Base-by-base conservation (phyloP, 2,113 vertebrate species). In the Periophthalmodon schlosseri region DNA sequence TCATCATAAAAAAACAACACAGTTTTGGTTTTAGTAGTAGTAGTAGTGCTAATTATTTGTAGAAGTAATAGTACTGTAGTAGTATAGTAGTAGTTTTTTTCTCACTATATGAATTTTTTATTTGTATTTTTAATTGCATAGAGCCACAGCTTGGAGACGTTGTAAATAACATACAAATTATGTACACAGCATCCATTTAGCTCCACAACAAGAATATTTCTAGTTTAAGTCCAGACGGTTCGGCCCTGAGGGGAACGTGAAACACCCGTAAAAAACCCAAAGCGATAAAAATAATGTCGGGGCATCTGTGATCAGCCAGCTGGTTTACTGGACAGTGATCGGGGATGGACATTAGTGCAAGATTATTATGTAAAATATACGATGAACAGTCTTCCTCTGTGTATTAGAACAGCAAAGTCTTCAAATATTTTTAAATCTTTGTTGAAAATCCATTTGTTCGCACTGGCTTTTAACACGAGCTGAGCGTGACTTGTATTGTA, bases 281-380 rank as follows among this genome's bases (percentile, higher is more conserved):
- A 60, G 78, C 44, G 69, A 84, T 83, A 82, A 83, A 87, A 78
- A 88, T 91, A 84, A 89, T 75, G 73, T 81, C 82, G 68, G 71
- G 64, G 84, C 87, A 93, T 89, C 89, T 91, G 88, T 78, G 79
- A 86, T 77, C 82, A 68, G 69, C 73, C 86, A 86, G 84, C 85
- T 84, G 84, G 71, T 68, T 46, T 68, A 68, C 58, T 57, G 15
- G 2, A 34, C 36, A 18, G 33, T 63, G 16, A 10, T 46, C 11
- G 46, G 65, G 1, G 39, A 14, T 15, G 3, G 12, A 46, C 36
- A 57, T 21, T 21, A 57, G 50, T 18, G 2, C 4, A 52, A 20
- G 49, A 23, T 57, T 13, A 57, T 57, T 44, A 44, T 44, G 39
- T 44, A 44, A 44, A 52, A 52, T 52, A 52, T 52, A 52, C 18